Evolutionary conservation across 1,140 invertebrate species (phyloP).

Genomic region (Caenorhabditis brenneri): DNA sequence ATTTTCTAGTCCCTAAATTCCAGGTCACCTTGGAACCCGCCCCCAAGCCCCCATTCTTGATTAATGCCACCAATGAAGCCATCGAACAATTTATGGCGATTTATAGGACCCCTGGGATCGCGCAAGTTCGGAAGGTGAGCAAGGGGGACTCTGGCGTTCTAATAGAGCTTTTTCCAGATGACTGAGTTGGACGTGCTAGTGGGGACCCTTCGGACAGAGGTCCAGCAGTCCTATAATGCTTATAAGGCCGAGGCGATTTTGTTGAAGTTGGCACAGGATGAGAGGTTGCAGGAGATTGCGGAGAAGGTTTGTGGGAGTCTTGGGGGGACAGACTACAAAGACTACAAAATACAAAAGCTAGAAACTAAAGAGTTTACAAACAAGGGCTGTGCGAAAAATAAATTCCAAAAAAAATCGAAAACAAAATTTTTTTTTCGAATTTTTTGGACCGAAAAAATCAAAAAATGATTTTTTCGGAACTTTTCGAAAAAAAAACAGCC

Average conservation of each 20-base stretch:
- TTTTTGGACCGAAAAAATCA: no score
- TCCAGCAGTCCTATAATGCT: slow-evolving; percentile 38
- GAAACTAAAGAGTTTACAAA: no score
- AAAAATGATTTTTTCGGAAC: no score
- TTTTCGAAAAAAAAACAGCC: no score
- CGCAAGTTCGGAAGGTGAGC: slow-evolving; percentile 11
- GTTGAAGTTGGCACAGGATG: slow-evolving; percentile 38
- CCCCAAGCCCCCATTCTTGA: slow-evolving; percentile 46
- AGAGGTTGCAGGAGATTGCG: slow-evolving; percentile 46
- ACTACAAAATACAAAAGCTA: no score
- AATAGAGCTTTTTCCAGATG: no score
- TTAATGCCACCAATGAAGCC: slow-evolving; percentile 40
- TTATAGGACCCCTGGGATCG: slow-evolving; percentile 41
- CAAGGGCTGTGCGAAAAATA: no score
- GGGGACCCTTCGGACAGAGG: slow-evolving; percentile 44
- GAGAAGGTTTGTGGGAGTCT: no score
- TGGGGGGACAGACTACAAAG: no score
- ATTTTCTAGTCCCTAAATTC: not conserved
- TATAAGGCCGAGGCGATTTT: slow-evolving; percentile 49
- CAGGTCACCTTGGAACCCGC: slow-evolving; percentile 39
- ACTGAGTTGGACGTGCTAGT: slow-evolving; percentile 45
- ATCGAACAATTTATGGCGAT: slow-evolving; percentile 51
- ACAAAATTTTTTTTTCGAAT: no score
- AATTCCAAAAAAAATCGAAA: no score
- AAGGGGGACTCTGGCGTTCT: not conserved